Conservation (phyloP, 2,888 invertebrate species). For the Chrysolina oricalcia region DNA sequence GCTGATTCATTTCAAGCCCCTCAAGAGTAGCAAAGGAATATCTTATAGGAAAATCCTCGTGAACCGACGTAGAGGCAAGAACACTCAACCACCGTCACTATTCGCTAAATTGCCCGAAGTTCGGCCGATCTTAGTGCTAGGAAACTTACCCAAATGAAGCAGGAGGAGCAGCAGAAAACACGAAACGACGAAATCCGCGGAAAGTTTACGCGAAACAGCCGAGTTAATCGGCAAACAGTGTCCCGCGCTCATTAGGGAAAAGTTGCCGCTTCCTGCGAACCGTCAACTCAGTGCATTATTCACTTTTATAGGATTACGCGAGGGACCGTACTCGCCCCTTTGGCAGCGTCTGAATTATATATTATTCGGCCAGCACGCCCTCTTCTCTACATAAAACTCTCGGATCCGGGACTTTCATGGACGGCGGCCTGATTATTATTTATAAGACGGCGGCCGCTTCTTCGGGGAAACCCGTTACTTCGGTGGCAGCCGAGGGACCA, state of each 20-base stretch:
- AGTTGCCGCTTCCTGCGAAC: slow-evolving; percentile 36
- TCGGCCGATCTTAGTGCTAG: neutral
- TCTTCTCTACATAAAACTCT: slow-evolving; percentile 23
- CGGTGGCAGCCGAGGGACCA: neutral
- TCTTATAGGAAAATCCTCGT: neutral
- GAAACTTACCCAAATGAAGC: slow-evolving; percentile 49
- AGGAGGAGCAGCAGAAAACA: slow-evolving; percentile 46
- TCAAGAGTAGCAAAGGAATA: neutral
- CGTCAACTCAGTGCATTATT: slow-evolving; percentile 54
- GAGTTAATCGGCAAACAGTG: slow-evolving; percentile 53
- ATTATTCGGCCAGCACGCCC: slow-evolving; percentile 38
- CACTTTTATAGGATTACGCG: slow-evolving; percentile 50
- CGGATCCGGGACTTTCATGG: slow-evolving; percentile 10
- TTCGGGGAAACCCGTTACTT: neutral
- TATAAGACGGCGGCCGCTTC: slow-evolving; percentile 6
- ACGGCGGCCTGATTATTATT: slow-evolving; percentile 17
- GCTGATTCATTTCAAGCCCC: too few species aligned
- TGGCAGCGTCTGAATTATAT: slow-evolving; percentile 46
- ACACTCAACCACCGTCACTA: neutral
- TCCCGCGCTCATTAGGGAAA: slow-evolving; percentile 51
- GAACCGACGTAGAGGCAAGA: neutral
- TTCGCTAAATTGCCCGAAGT: slow-evolving; percentile 1
- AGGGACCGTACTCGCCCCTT: slow-evolving; percentile 28
- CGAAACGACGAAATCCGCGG: slow-evolving; percentile 45
- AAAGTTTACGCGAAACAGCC: slow-evolving; percentile 44